Base-by-base conservation (phyloP, 2,797 vertebrate genomes). In the Tenualosa ilisha region DNA sequence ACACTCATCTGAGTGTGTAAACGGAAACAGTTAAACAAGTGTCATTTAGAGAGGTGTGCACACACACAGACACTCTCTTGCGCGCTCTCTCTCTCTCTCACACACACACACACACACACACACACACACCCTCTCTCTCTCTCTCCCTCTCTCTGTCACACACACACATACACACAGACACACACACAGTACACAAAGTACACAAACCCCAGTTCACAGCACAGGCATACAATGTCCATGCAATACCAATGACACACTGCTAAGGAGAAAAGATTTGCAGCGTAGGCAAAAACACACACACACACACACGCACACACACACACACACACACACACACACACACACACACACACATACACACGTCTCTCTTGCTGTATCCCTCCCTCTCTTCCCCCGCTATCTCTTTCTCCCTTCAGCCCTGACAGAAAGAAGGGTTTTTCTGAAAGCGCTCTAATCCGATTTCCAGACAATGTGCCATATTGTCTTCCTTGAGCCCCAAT, bases 381-480 rank as follows among this genome's bases (percentile, higher is more conserved):
- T 46, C 72, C 72, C 72, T 43, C 72, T 3, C 72, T 43, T 46
- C 37, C 72, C 15, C 72, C 17, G 7, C 40, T 79, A 46, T 46
- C 40, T 79, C 72, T 43, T 46, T 79, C 40, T 79, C 68, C 72
- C 72, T 79, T 79, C 72, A 79, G 72, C 72, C 72, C 72, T 79
- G 72, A 79, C 72, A 43, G 72, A 79, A 43, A 79, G 72, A 79
- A 79, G 72, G 72, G 72, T 79, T 79, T 75, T 79, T 79, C 72
- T 79, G 12, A 79, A 79, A 79, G 72, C 72, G 40, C 72, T 46
- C 72, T 92, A 93, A 93, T 93, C 90, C 87, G 89, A 90, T 92
- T 93, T 90, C 90, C 90, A 94, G 89, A 89, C 82, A 92, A 91
- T 91, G 92, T 88, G 89, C 89, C 89, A 90, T 87, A 93, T 91